Percentiles rank a stretch among this genome's conserved stretches.
Evolutionary conservation across 1,140 invertebrate species (phyloP).

Genomic region (Drosophila lowei): DNA sequence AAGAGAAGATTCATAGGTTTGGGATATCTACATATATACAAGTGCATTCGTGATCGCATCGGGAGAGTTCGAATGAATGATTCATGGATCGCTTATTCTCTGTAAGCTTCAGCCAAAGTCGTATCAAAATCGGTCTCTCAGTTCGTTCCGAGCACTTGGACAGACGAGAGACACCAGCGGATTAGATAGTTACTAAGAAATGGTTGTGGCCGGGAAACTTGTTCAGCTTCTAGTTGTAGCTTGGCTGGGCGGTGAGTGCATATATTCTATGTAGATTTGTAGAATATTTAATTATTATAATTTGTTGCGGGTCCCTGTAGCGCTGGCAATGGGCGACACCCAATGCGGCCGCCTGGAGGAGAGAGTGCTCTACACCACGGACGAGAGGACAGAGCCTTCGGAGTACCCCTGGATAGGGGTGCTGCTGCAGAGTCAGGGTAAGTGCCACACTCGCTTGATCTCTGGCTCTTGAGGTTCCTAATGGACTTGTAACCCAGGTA

Average conservation of each 20-base stretch:
- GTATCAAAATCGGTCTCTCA: conserved; percentile 6
- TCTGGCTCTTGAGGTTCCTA: too few relatives aligned
- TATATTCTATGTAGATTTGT: background rate
- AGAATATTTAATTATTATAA: background rate
- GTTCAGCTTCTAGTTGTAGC: conserved; percentile 29
- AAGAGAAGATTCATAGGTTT: too few relatives aligned
- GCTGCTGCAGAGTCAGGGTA: conserved; percentile 32
- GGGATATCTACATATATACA: too few relatives aligned
- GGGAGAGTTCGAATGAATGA: background rate
- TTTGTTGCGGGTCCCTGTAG: background rate
- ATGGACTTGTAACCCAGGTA: background rate
- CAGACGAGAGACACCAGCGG: conserved; percentile 13
- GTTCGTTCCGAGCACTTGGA: conserved; percentile 30
- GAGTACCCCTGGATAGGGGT: conserved; percentile 61
- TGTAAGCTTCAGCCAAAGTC: background rate
- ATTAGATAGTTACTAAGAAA: conserved; percentile 8
- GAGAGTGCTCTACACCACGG: conserved; percentile 24
- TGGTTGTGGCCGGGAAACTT: conserved; percentile 38
- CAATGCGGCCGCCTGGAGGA: conserved; percentile 53
- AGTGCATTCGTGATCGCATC: too few relatives aligned
- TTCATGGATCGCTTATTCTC: background rate
- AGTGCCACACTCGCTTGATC: background rate
- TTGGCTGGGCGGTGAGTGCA: conserved; percentile 31
- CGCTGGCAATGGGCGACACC: background rate
- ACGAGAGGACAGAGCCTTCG: conserved; percentile 32